Base-by-base conservation (phyloP, 2,888 invertebrate genomes). In the Trissonchulus sp. region DNA sequence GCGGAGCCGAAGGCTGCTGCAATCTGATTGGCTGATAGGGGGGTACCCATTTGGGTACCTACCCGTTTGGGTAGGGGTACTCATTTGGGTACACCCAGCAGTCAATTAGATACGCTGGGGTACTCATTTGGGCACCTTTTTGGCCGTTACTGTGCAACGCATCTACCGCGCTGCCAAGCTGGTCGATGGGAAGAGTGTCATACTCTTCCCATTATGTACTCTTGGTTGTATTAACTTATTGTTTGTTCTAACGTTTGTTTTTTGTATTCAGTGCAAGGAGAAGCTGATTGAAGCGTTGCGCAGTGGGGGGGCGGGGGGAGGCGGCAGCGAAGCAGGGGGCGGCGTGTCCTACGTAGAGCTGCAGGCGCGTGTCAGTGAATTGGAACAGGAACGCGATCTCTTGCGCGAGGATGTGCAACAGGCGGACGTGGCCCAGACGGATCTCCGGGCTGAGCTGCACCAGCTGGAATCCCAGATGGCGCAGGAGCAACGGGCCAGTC, bases 251-350 rank as follows among this genome's bases (percentile, higher is more conserved):
- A n/a, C n/a, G n/a, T n/a, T n/a, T n/a, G n/a, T n/a, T n/a, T n/a
- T n/a, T n/a, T n/a, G n/a, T n/a, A n/a, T 80, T 23, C 80, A 86
- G 84, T 85, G 86, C 77, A 92, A 92, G 81, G 92, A 93, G 81
- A 89, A 89, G 79, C 85, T 92, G 35, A 91, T 92, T 75, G 85
- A 88, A 3, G 89, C 89, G 79, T 84, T 91, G 48, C 84, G 83
- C 23, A 15, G 8, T 48, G 48, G 76, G 78, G 77, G 1, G 80
- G 78, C 74, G 78, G 77, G 48, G 77, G 35, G n/a, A n/a, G n/a
- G n/a, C n/a, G n/a, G n/a, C n/a, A n/a, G n/a, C n/a, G 36, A 38
- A 62, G 78, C 62, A 8, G 60, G 18, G 68, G 75, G 2, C 8
- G 69, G 8, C 33, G 72, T 30, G n/a, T n/a, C 69, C 23, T 48